Evolutionary conservation across 2,888 invertebrate species (phyloP), one percentile per base, ranked within the genome.

Genomic region (Carterocephalus palaemon): DNA sequence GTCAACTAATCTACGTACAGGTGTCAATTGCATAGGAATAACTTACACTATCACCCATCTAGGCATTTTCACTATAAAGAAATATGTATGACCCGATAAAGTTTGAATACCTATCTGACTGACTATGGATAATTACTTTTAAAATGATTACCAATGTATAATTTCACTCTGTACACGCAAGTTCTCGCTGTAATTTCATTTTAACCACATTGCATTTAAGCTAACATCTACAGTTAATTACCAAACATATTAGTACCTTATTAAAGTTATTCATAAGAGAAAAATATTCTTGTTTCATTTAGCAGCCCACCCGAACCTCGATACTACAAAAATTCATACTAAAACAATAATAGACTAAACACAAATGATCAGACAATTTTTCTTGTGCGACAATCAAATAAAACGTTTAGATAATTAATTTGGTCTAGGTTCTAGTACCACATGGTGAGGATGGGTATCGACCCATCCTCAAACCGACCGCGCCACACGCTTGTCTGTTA

Each of bases 231-330:
- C 42, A 42, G 49, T 55, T 53, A 51, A 56, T 53, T 57, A 52
- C 53, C 56, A 57, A 56, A 56, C 52, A 53, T 64, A 60, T 60
- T 66, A 64, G 54, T 63, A 60, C 47, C 45, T 57, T 57, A 52
- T 59, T 55, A 54, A 54, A 54, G 17, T 19, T 33, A 41, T 41
- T 41, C 41, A 10, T 19, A 24, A 41, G 24, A 10, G 9, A 16
- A 16, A 15, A 31, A 32, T 12, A 9, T 7, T n/a, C n/a, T n/a
- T 33, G 23, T 46, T 48, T 50, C 40, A 34, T 52, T 40, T 32
- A 19, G 0, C 6, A 1, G 15, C 8, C 4, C 8, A 22, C 19
- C 32, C 13, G 7, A n/a, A n/a, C n/a, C n/a, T 4, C 17, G 1
- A n/a, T 5, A 1, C n/a, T 2, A 24, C 10, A 10, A 24, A 5